Evolutionary conservation across 2,888 invertebrate species (phyloP).

Genomic region (Hemithea aestivaria): DNA sequence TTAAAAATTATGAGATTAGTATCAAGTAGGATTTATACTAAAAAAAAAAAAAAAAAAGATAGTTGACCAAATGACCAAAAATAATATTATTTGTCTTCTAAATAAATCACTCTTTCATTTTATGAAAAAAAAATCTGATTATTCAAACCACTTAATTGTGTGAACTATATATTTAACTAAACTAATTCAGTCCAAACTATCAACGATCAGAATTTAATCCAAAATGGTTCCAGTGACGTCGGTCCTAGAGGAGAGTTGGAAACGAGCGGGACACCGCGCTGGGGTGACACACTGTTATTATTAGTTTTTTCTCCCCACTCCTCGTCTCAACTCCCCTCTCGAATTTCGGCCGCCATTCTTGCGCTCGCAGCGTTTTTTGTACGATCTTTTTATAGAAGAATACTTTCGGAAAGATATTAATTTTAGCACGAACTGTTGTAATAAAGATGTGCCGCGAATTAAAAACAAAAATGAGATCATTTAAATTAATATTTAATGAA

Average conservation of each 20-base stretch:
- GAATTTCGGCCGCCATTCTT: conserved; percentile 58
- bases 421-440: too few relatives aligned
- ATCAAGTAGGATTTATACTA: too few relatives aligned
- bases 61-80: too few relatives aligned
- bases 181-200: conserved; percentile 31
- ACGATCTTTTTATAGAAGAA: conserved; percentile 27
- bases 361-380: conserved; percentile 64
- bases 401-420: conserved; percentile 9
- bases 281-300: conserved; percentile 73
- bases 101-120: too few relatives aligned
- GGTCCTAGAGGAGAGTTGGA: conserved; percentile 36
- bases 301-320: conserved; percentile 76
- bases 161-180: not conserved
- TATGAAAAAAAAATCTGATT: too few relatives aligned
- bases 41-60: too few relatives aligned
- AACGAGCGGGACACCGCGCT: conserved; percentile 56
- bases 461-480: too few relatives aligned
- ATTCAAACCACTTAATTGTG: not conserved
- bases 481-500: too few relatives aligned
- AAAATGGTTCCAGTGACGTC: conserved; percentile 59
- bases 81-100: too few relatives aligned
- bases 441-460: too few relatives aligned
- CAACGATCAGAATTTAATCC: conserved; percentile 29
- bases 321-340: conserved; percentile 50
- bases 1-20: too few relatives aligned